These are phyloP conservation scores for Tetranychus urticae DNA, from an alignment of 1,140 invertebrate genomes.

Conservation along the genomic window DNA sequence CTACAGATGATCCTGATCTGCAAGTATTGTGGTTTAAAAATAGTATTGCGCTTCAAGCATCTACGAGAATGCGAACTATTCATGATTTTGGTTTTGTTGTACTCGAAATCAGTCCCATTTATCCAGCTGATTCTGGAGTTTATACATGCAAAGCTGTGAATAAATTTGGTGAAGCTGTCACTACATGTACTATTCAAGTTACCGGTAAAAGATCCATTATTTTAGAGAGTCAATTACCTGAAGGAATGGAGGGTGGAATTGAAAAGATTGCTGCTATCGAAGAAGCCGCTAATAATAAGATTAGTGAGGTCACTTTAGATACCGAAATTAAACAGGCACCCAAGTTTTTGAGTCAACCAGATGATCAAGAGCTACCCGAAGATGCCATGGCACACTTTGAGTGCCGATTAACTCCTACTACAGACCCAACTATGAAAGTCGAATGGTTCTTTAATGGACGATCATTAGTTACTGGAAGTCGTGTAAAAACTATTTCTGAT, in stretches of 20 bases:
- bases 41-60: constrained; percentile 50
- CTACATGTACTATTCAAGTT: constrained; percentile 61
- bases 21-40: constrained; percentile 85
- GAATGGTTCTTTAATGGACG: constrained; percentile 47
- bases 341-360: constrained; percentile 66
- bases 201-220: constrained; percentile 57
- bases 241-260: constrained; percentile 52
- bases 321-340: constrained; percentile 59
- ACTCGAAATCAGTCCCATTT: constrained; percentile 32
- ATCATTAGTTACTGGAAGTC: constrained; percentile 34
- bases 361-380: constrained; percentile 36
- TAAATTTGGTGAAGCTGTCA: constrained; percentile 17
- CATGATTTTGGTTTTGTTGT: constrained; percentile 66
- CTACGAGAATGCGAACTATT: constrained; percentile 31
- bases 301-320: constrained; percentile 44
- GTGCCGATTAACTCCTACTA: constrained; percentile 50
- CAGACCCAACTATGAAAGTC: constrained; percentile 67
- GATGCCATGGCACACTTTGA: constrained; percentile 54
- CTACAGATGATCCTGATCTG: constrained; percentile 84
- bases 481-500: constrained; percentile 59
- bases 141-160: constrained; percentile 26
- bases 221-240: constrained; percentile 44
- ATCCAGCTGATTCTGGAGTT: constrained; percentile 22
- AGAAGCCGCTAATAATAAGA: constrained; percentile 27
- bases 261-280: constrained; percentile 79